Conservation (phyloP, 2,888 invertebrate genomes). For the Reticulitermes lucifugus region DNA sequence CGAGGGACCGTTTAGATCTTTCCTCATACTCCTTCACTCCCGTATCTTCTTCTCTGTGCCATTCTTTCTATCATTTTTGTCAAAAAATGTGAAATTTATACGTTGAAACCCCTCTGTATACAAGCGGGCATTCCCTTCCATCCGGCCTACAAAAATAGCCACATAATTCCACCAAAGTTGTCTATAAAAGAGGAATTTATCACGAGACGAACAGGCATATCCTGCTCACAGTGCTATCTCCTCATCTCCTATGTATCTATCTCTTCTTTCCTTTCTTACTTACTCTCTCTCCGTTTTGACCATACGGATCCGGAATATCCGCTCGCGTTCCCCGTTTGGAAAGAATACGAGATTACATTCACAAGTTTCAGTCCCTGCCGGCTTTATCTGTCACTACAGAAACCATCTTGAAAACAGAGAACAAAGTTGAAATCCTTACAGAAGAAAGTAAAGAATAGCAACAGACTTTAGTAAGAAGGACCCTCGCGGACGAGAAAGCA, state of each 20-base stretch:
- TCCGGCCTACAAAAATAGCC: slow-evolving; percentile 45
- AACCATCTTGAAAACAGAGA: neutral
- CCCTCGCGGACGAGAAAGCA: neutral
- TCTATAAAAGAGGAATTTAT: slow-evolving; percentile 51
- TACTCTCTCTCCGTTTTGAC: too few species aligned
- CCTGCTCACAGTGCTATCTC: neutral
- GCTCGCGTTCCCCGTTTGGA: neutral
- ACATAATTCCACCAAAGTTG: slow-evolving; percentile 48
- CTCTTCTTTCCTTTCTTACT: neutral
- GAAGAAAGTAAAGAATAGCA: too few species aligned
- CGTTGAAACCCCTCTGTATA: slow-evolving; percentile 22
- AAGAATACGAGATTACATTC: slow-evolving; percentile 29
- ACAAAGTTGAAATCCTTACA: too few species aligned
- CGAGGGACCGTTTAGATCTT: slow-evolving; percentile 49
- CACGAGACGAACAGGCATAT: slow-evolving; percentile 8
- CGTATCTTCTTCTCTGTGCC: slow-evolving; percentile 34
- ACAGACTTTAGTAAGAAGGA: too few species aligned
- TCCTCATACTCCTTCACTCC: slow-evolving; percentile 38
- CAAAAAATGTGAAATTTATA: slow-evolving; percentile 49
- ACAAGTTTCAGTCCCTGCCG: neutral
- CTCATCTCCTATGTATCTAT: neutral
- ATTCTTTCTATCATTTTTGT: slow-evolving; percentile 40
- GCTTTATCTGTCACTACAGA: slow-evolving; percentile 33
- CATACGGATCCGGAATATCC: too few species aligned
- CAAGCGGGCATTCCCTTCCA: slow-evolving; percentile 8